Evolutionary conservation across 1,140 invertebrate species (phyloP).

Genomic region (Diachasmimorpha longicaudata): DNA sequence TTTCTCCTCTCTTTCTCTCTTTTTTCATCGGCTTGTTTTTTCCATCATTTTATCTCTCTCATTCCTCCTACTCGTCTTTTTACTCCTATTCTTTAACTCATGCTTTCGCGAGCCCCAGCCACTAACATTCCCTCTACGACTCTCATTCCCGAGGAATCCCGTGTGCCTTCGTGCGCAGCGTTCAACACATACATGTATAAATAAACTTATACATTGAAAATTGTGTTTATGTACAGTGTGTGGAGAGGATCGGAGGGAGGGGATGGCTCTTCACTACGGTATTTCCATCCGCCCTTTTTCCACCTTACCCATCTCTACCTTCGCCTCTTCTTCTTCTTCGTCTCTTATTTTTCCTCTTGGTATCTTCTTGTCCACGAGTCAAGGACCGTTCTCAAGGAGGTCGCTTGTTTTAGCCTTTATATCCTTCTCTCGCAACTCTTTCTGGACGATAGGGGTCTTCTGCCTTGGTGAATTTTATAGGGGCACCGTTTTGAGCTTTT

Average conservation of each 20-base stretch:
- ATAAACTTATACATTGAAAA: neutral
- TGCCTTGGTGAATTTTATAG: neutral
- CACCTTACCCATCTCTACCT: constrained; percentile 36
- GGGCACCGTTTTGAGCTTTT: neutral
- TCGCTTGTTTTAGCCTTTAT: constrained; percentile 47
- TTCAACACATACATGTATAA: neutral
- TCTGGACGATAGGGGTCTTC: neutral
- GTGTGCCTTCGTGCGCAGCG: constrained; percentile 20
- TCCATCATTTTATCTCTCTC: constrained; percentile 5
- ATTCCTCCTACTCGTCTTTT: constrained; percentile 11
- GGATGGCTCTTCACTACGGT: neutral
- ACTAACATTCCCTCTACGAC: constrained; percentile 23
- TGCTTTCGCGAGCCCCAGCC: neutral
- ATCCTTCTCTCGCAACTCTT: neutral
- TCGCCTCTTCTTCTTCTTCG: constrained; percentile 29
- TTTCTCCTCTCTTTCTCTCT: constrained; percentile 18
- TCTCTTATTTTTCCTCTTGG: constrained; percentile 38
- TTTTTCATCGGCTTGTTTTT: constrained; percentile 20
- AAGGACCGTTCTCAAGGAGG: constrained; percentile 65
- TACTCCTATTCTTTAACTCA: constrained; percentile 29
- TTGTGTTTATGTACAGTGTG: neutral
- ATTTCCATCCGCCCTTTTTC: constrained; percentile 21
- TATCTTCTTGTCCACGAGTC: constrained; percentile 50
- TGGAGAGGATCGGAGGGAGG: neutral
- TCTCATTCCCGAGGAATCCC: constrained; percentile 18